Base-by-base conservation (phyloP, 1,140 invertebrate genomes). In the Cydia strobilella region DNA sequence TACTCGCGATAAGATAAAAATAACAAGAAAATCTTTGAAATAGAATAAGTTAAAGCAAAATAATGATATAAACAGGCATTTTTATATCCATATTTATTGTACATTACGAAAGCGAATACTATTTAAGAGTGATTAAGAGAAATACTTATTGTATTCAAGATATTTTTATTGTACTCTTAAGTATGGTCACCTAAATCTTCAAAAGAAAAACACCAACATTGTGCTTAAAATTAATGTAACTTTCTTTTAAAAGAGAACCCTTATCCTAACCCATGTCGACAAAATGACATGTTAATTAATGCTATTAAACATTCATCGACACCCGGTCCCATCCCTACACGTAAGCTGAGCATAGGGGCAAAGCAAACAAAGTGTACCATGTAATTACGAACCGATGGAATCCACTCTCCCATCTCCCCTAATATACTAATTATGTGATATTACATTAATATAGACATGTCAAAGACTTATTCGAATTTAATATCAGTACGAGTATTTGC, bases 311-410 rank as follows among this genome's bases (percentile, higher is more conserved):
- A 66, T 69, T 31, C 13, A 69, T 69, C 65, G 65, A 81, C 69
- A 20, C 12, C 25, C 0, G 7, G 6, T 71, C 75, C 48, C 82
- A 77, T 76, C 76, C 65, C 81, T 85, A 82, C 4, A 1, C 45
- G 86, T 85, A 87, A 87, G 79, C 78, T 71, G 85, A 88, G 83
- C 76, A 88, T 88, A 86, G 79, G 86, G 86, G 86, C 62, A 84
- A 81, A 84, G 81, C 86, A 87, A 87, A 83, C 82, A 87, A 80
- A 77, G 78, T 76, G 74, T 73, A 42, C 45, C 69, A 77, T 76
- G 78, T 84, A 82, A 86, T 88, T 89, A 84, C 77, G 84, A 80
- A 77, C 77, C 79, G 83, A 84, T 84, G 84, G 81, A 84, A 87
- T 83, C 82, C 65, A 69, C 31, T 35, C n/a, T 35, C 2, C 65